Evolutionary conservation across 2,888 invertebrate species (phyloP).

Genomic region (Caenorhabditis angaria): DNA sequence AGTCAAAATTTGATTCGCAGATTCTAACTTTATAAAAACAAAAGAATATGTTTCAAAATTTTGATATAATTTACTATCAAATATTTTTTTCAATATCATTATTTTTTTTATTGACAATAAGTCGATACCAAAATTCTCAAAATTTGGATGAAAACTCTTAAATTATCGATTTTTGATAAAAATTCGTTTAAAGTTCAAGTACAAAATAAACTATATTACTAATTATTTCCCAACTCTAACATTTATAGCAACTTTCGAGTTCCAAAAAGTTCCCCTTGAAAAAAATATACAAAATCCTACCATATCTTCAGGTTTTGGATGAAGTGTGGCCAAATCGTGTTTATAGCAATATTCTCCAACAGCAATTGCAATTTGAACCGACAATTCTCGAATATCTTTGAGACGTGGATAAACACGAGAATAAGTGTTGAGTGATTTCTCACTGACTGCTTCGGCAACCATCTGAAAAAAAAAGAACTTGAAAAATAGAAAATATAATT

Average conservation of each 20-base stretch:
- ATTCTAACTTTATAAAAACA: too few species aligned
- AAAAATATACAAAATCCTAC: too few species aligned
- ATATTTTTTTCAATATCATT: too few species aligned
- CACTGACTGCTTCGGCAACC: constrained; percentile 83
- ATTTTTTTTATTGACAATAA: too few species aligned
- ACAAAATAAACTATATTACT: too few species aligned
- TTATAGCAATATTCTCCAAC: constrained; percentile 81
- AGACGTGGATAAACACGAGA: constrained; percentile 89
- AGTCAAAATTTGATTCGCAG: too few species aligned
- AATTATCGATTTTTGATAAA: too few species aligned
- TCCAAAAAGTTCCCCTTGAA: too few species aligned
- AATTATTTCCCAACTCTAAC: not conserved
- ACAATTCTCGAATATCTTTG: constrained; percentile 83
- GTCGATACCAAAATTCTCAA: not conserved
- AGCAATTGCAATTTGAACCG: constrained; percentile 79
- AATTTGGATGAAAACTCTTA: not conserved
- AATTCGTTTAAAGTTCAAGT: too few species aligned
- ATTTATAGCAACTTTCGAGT: too few species aligned
- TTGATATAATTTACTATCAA: too few species aligned
- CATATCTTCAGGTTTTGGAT: constrained; percentile 77
- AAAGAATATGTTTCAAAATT: too few species aligned
- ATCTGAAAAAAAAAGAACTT: constrained; percentile 76
- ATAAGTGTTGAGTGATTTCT: constrained; percentile 84
- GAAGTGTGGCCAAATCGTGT: constrained; percentile 74
- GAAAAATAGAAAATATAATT: constrained; percentile 3